Percentiles rank a stretch among this genome's conserved stretches.
These are phyloP conservation scores for Phrixothrix hirtus DNA, from an alignment of 2,888 invertebrate species.

Conservation along the genomic window DNA sequence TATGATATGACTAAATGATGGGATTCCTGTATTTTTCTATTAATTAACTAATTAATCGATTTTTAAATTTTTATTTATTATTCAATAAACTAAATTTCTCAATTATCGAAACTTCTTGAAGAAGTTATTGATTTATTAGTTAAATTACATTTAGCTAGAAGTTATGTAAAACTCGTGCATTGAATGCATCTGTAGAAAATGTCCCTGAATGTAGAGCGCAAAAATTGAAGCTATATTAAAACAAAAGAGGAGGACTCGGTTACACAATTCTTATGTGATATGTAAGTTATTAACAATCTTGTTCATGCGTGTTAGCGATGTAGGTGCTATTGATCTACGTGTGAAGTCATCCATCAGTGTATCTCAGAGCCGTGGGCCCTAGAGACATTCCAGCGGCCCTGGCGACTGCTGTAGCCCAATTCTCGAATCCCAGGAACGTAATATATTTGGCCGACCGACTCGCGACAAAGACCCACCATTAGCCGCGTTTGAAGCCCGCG, in stretches of 20 bases:
- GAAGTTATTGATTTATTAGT: too few relatives aligned
- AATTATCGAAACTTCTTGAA: too few relatives aligned
- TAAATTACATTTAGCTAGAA: too few relatives aligned
- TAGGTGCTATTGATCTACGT: conserved; percentile 53
- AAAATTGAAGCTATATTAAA: conserved; percentile 1
- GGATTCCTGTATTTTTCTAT: too few relatives aligned
- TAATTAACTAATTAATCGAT: too few relatives aligned
- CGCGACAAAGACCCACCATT: conserved; percentile 50
- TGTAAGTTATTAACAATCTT: conserved; percentile 51
- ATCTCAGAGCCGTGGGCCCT: conserved; percentile 46
- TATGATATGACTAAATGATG: too few relatives aligned
- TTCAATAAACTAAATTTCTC: too few relatives aligned
- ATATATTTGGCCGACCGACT: conserved; percentile 40
- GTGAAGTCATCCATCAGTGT: conserved; percentile 55
- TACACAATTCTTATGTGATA: conserved; percentile 30
- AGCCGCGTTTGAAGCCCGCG: conserved; percentile 45
- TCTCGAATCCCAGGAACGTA: conserved; percentile 32
- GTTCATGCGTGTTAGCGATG: conserved; percentile 51
- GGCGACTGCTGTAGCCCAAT: conserved; percentile 31
- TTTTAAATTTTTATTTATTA: too few relatives aligned
- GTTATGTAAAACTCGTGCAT: too few relatives aligned
- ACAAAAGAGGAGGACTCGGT: conserved; percentile 10
- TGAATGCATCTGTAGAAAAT: too few relatives aligned
- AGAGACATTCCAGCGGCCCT: conserved; percentile 44
- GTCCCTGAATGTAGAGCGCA: too few relatives aligned